A percentile compares a stretch with the other conserved stretches of the same genome.
These are phyloP conservation scores for Isichthys henryi DNA, from an alignment of 2,113 vertebrate species.

Conservation along the genomic window DNA sequence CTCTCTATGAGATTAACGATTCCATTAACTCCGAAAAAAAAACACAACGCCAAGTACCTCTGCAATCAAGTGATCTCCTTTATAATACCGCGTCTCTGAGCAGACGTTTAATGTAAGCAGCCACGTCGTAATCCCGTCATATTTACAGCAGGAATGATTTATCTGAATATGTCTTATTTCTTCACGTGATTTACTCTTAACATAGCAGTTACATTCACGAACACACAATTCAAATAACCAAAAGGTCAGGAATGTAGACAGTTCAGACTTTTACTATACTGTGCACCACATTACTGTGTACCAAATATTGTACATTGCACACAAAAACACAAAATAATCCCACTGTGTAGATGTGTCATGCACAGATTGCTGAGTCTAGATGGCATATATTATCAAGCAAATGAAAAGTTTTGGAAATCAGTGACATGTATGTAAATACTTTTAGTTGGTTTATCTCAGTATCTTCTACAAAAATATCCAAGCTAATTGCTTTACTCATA, in stretches of 20 bases:
- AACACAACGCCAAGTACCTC: background rate
- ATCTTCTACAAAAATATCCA: background rate
- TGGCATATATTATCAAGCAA: background rate
- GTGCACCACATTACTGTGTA: background rate
- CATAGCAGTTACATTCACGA: background rate
- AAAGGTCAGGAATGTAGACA: background rate
- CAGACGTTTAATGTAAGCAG: background rate
- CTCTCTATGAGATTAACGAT: background rate
- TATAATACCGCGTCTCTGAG: background rate
- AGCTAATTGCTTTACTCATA: background rate
- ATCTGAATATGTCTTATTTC: background rate
- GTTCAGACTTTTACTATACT: background rate
- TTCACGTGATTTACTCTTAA: background rate
- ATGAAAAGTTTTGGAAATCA: background rate
- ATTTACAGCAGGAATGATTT: constrained; percentile 4
- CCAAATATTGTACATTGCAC: background rate
- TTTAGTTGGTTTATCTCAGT: background rate
- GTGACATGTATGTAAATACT: background rate
- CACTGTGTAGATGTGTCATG: background rate
- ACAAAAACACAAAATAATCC: background rate
- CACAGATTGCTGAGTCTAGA: background rate
- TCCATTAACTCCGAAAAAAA: background rate
- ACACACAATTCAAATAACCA: background rate
- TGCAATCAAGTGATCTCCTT: background rate
- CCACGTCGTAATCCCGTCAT: background rate